These are phyloP conservation scores for Pseudorasbora parva DNA, from an alignment of 2,113 vertebrate species.

Conservation along the genomic window DNA sequence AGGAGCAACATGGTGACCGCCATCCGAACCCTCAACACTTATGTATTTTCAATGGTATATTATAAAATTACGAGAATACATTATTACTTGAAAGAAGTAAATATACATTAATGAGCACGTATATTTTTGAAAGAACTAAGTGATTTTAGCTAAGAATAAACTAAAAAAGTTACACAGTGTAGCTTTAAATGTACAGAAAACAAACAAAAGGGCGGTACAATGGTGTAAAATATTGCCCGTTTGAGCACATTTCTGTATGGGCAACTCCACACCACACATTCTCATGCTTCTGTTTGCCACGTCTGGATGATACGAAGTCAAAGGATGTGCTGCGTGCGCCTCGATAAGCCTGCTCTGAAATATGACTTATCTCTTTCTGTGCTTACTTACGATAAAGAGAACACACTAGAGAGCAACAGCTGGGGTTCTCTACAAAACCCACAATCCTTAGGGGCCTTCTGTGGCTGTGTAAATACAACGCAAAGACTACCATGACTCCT, in stretches of 20 bases:
- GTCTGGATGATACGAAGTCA: neutral
- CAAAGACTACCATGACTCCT: conserved; percentile 46
- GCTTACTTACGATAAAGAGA: conserved; percentile 10
- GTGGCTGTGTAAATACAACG: conserved; percentile 53
- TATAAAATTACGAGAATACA: too few species aligned
- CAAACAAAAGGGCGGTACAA: neutral
- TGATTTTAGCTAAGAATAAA: too few species aligned
- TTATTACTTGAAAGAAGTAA: too few species aligned
- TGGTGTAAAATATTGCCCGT: neutral
- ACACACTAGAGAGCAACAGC: conserved; percentile 42
- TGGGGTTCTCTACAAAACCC: conserved; percentile 45
- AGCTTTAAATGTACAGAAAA: neutral
- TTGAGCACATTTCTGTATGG: too few species aligned
- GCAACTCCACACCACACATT: neutral
- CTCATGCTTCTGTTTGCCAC: neutral
- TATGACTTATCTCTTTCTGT: conserved; percentile 27
- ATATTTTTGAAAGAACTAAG: too few species aligned
- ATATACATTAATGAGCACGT: too few species aligned
- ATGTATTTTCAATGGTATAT: too few species aligned
- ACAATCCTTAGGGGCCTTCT: conserved; percentile 49
- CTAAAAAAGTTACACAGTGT: too few species aligned
- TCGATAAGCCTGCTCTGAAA: conserved; percentile 18
- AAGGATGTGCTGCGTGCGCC: neutral
- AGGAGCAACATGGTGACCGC: too few species aligned
- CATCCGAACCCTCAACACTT: too few species aligned